A percentile compares a stretch with the other conserved stretches of the same genome.
Evolutionary conservation across 1,140 invertebrate genomes (phyloP).

Genomic region (Heliothis subflexa): DNA sequence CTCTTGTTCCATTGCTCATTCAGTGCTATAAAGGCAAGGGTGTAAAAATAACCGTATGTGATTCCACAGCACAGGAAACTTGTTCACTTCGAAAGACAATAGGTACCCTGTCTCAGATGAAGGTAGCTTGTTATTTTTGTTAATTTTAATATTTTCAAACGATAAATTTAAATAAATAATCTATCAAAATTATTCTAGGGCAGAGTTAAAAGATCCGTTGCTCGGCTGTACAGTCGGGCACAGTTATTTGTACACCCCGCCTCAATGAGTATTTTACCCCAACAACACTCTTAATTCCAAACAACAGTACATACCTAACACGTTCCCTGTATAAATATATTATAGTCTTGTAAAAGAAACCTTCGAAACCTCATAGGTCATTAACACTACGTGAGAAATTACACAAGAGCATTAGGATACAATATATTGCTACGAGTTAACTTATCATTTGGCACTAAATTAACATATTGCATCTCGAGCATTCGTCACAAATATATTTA

Average conservation of each 20-base stretch:
- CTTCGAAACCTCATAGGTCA: slow-evolving; percentile 83
- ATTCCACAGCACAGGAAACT: slow-evolving; percentile 46
- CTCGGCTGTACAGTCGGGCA: slow-evolving; percentile 28
- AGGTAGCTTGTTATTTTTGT: slow-evolving; percentile 5
- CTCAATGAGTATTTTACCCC: slow-evolving; percentile 83
- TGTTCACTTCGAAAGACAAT: slow-evolving; percentile 47
- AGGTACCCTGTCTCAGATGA: slow-evolving; percentile 39
- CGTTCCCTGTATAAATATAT: slow-evolving; percentile 86
- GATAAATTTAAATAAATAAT: slow-evolving; percentile 22
- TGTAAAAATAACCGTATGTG: slow-evolving; percentile 77
- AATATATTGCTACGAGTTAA: slow-evolving; percentile 85
- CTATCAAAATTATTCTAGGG: slow-evolving; percentile 58
- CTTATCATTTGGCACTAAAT: slow-evolving; percentile 86
- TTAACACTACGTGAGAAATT: slow-evolving; percentile 84
- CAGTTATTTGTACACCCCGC: slow-evolving; percentile 82
- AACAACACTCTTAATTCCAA: slow-evolving; percentile 82
- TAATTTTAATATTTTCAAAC: not conserved
- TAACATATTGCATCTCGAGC: slow-evolving; percentile 86
- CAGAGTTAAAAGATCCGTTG: slow-evolving; percentile 26
- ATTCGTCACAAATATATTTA: slow-evolving; percentile 79
- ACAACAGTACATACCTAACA: slow-evolving; percentile 84
- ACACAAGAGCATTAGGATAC: slow-evolving; percentile 84
- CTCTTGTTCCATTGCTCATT: slow-evolving; percentile 85
- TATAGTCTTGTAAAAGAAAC: slow-evolving; percentile 86
- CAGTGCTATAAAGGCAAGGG: slow-evolving; percentile 79